Evolutionary conservation across 2,888 invertebrate species (phyloP), one percentile per base, ranked within the genome.

Genomic region (Ichneumoninae sp.): DNA sequence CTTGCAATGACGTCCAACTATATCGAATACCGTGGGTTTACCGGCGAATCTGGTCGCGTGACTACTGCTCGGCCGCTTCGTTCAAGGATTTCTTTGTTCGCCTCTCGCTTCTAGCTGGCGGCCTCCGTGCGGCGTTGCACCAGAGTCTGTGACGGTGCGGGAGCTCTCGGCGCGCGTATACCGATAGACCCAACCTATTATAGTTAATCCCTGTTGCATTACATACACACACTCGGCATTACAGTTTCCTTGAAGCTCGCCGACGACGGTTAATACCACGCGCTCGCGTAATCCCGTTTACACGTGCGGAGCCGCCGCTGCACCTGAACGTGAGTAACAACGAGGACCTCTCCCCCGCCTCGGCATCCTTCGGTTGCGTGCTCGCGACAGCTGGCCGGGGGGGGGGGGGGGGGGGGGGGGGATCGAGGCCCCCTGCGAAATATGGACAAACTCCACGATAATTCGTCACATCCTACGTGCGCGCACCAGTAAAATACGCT

Each of bases 281-380:
- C 87, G 89, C 88, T 26, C 87, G 88, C 89, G 90, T 89, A 90
- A 91, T 91, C 90, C 83, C 83, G 88, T 88, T 89, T 89, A 89
- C 92, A 92, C 92, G 92, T 92, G 92, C 91, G 85, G 75, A 57
- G 26, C 26, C 22, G 16, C n/a, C 22, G 68, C 87, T 88, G 91
- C 92, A 92, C 91, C 91, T 91, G 91, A 91, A 90, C 90, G 91
- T 92, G 92, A 92, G 89, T 91, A 92, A 92, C 84, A 92, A 92
- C 84, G 66, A 81, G 65, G 30, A 16, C 40, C 13, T 30, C 30
- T 36, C 76, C 66, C 65, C 33, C n/a, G 69, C 19, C n/a, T 5
- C 63, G 70, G 52, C 36, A 65, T 71, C 50, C 71, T 47, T 36
- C 52, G 50, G 26, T 33, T 13, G 13, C 60, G 22, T 3, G 40